Evolutionary conservation across 2,888 invertebrate genomes (phyloP).

Genomic region (Agapetus fuscipes): DNA sequence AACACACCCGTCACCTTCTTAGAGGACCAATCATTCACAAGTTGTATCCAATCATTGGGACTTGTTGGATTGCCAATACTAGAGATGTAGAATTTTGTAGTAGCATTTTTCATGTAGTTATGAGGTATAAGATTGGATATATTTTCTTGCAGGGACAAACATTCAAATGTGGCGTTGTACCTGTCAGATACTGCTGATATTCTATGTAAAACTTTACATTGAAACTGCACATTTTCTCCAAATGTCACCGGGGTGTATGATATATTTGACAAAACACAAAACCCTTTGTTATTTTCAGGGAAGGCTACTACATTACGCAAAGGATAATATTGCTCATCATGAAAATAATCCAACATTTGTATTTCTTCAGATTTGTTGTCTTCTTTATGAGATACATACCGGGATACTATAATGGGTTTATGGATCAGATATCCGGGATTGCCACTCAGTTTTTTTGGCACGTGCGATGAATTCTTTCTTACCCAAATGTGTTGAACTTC

Average conservation of each 20-base stretch:
- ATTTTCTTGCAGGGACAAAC: slow-evolving; percentile 10
- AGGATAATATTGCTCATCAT: slow-evolving; percentile 18
- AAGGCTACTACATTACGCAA: slow-evolving; percentile 28
- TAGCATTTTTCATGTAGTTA: slow-evolving; percentile 10
- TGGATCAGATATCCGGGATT: slow-evolving; percentile 57
- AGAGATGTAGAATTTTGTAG: slow-evolving; percentile 30
- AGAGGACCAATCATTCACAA: slow-evolving; percentile 32
- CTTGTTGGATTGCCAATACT: slow-evolving; percentile 40
- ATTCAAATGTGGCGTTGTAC: slow-evolving; percentile 20
- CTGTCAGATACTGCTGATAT: slow-evolving; percentile 15
- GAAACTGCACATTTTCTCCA: slow-evolving; percentile 28
- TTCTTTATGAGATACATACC: slow-evolving; percentile 10
- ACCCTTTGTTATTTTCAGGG: slow-evolving; percentile 28
- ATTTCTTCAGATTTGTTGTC: slow-evolving; percentile 22
- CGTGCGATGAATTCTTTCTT: slow-evolving; percentile 22
- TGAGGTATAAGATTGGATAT: slow-evolving; percentile 1
- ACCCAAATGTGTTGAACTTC: slow-evolving; percentile 10
- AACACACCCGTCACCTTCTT: slow-evolving; percentile 30
- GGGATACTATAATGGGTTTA: slow-evolving; percentile 41
- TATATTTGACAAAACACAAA: slow-evolving; percentile 27
- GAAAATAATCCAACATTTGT: slow-evolving; percentile 15
- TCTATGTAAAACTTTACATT: slow-evolving; percentile 25
- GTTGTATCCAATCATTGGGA: slow-evolving; percentile 38
- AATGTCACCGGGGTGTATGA: slow-evolving; percentile 28
- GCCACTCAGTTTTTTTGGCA: slow-evolving; percentile 41